These are phyloP conservation scores for Halotydeus destructor DNA, from an alignment of 1,140 invertebrate species.

Conservation along the genomic window DNA sequence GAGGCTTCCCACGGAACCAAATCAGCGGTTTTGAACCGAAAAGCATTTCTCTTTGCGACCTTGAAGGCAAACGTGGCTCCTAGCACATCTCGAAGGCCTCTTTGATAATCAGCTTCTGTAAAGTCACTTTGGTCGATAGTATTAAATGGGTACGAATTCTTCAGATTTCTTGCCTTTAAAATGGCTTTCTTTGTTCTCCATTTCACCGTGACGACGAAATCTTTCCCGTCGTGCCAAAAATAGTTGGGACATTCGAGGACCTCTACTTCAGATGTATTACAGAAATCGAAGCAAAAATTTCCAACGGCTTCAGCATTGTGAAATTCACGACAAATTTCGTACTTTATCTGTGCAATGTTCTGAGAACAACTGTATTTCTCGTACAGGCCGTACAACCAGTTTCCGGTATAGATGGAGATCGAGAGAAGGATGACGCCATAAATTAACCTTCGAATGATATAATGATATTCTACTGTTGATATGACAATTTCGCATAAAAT, in stretches of 20 bases:
- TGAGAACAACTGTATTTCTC: no score
- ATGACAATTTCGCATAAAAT: no score
- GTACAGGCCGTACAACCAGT: no score
- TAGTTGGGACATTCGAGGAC: constrained; percentile 4
- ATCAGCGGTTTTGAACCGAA: neutral
- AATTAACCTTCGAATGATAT: no score
- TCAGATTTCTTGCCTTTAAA: constrained; percentile 11
- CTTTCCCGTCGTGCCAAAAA: constrained; percentile 16
- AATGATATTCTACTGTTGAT: no score
- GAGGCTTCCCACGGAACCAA: constrained; percentile 1
- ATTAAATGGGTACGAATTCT: constrained; percentile 3
- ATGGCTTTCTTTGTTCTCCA: constrained; percentile 9
- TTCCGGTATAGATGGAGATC: no score
- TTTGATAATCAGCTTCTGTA: neutral
- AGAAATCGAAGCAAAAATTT: no score
- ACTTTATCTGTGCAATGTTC: no score
- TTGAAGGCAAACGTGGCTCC: neutral
- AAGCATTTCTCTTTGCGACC: neutral
- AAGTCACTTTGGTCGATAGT: constrained; percentile 10
- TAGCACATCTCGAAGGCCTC: neutral
- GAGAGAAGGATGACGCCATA: no score
- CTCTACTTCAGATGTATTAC: no score
- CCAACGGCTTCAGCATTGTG: no score
- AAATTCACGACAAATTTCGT: no score
- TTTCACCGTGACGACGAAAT: constrained; percentile 16